phyloP scores from a whole-genome alignment of 2,113 vertebrate genomes.

The Mesocricetus auratus region DNA sequence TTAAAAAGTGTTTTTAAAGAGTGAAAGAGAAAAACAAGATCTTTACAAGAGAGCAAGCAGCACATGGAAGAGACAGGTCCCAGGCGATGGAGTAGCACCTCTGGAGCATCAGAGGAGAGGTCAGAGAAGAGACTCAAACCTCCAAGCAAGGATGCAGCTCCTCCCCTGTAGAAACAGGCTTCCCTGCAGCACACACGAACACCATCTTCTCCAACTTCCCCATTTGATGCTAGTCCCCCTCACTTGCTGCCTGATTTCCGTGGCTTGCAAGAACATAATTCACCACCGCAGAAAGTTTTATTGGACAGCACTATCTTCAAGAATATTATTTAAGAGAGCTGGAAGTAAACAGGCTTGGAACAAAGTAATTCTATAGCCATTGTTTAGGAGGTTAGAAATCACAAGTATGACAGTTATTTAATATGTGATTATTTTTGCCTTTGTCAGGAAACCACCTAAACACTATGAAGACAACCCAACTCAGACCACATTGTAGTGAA shows the following conservation, averaged over 20 bases:
- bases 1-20: neutral
- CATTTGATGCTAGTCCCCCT: fast-evolving
- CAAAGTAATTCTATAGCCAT: neutral
- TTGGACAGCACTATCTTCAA: neutral
- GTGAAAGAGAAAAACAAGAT: neutral
- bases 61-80: neutral
- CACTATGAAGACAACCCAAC: neutral
- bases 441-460: constrained; percentile 39
- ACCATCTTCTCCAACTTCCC: neutral
- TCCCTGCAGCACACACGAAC: fast-evolving
- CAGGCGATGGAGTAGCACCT: neutral
- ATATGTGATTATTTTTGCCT: neutral
- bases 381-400: neutral
- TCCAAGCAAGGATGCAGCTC: neutral
- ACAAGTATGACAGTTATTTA: neutral
- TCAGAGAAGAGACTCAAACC: neutral
- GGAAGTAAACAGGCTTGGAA: constrained; percentile 13
- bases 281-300: constrained; percentile 3
- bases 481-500: neutral
- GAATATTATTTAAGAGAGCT: constrained; percentile 4
- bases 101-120: neutral
- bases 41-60: neutral
- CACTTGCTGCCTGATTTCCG: neutral
- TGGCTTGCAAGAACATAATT: neutral
- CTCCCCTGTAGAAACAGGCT: neutral